These are phyloP conservation scores for Laterallus jamaicensis DNA, from an alignment of 2,113 vertebrate species.

Conservation along the genomic window DNA sequence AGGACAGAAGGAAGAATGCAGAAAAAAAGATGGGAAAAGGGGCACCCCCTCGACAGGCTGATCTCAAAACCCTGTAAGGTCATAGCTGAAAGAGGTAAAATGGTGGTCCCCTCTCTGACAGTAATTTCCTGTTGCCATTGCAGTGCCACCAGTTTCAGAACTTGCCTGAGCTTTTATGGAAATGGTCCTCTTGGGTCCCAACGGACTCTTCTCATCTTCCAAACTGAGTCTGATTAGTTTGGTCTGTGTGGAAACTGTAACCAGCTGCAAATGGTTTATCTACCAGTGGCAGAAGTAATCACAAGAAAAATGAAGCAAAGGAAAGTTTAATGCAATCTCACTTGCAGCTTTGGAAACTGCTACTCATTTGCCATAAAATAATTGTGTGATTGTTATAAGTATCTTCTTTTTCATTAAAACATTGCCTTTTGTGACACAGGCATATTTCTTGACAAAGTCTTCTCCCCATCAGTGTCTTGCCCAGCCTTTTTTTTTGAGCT, in stretches of 20 bases:
- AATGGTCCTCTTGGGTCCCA: background rate
- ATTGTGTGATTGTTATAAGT: background rate
- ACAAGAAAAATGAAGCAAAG: background rate
- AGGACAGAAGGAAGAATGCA: background rate
- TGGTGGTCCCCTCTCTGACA: background rate
- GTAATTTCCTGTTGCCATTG: background rate
- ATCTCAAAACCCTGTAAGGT: background rate
- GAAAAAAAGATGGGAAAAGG: background rate
- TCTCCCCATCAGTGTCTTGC: background rate
- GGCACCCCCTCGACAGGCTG: background rate
- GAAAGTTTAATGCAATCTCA: background rate
- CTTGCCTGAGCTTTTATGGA: background rate
- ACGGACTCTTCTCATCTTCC: background rate
- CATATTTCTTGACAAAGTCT: background rate
- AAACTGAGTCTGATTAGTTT: background rate
- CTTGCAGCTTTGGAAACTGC: background rate
- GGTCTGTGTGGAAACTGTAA: background rate
- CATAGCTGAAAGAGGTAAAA: background rate
- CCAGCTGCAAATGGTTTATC: background rate
- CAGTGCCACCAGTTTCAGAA: accelerated
- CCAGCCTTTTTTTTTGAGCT: background rate
- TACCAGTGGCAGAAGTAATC: background rate
- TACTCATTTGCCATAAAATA: background rate
- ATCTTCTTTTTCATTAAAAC: background rate
- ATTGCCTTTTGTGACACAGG: background rate